Base-by-base conservation (phyloP, 2,113 vertebrate species). In the Panthera leo region DNA sequence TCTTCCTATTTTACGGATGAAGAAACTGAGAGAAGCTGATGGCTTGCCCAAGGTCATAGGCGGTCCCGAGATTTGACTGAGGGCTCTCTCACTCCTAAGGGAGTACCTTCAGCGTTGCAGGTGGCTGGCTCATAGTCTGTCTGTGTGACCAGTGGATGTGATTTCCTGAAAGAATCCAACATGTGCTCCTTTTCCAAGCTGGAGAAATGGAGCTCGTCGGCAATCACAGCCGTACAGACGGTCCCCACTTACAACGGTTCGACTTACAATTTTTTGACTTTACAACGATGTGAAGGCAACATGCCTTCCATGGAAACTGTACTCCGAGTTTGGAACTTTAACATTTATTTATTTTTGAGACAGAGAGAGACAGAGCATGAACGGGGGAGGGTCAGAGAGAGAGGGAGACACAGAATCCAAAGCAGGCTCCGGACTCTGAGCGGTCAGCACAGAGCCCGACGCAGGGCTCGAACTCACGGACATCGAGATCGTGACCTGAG, bases 71-170 rank as follows among this genome's bases (percentile, higher is more conserved):
- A 16, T 48, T 36, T 36, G 39, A 13, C 2, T 19, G 21, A 75
- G 12, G 27, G 5, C 70, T 53, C 55, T 15, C 42, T 45, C 31
- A 70, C 42, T 36, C 3, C 39, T 23, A 5, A 19, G 25, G 14
- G 14, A n/a, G 14, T 51, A 11, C 2, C 45, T 7, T 39, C 25
- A 12, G 10, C 8, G 2, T 70, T 4, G 10, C 1, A 3, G 19
- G 48, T 3, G 7, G 9, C 39, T 71, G 61, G 2, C 45, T 65
- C 27, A 0, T 10, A 13, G 9, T 51, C 70, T 48, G 70, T 94
- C 16, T 5, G 7, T 16, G 14, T 1, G 12, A 45, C 19, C 79
- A 19, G 16, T 3, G 7, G 14, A n/a, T 39, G 70, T 0, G 1
- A 53, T 76, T 83, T 94, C 5, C 73, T 7, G 16, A 36, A 89